Evolutionary conservation across 2,113 vertebrate genomes (phyloP), one percentile per base, ranked within the genome.

Genomic region (Boulengeromyrus knoepffleri): DNA sequence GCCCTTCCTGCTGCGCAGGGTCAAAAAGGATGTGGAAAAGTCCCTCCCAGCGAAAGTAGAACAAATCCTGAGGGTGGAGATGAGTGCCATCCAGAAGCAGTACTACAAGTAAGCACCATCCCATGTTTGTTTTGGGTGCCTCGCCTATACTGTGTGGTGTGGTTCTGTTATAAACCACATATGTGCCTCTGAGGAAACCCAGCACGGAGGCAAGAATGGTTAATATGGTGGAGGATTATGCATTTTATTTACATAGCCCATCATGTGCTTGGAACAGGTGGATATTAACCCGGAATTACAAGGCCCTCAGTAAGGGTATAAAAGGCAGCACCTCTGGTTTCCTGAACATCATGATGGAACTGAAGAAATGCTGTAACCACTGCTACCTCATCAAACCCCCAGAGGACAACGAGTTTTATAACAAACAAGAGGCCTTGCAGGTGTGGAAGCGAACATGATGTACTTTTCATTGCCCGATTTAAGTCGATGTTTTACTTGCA

Each of bases 291-390:
- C 97, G 99, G 90, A 99, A 99, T 96, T 99, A 99, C 89, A 99
- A 99, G 95, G 99, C 99, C 91, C 96, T 99, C 2, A 99, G 98
- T 92, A 99, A 99, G 97, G 99, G 99, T 92, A 97, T 97, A 89
- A 99, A 99, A 96, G 99, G 99, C 92, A 99, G 99, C 96, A 99
- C 98, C 4, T 99, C 99, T 24, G 99, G 99, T 90, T 99, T 99
- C 95, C 96, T 99, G 90, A 99, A 99, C 94, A 96, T 99, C 89
- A 99, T 99, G 98, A 99, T 99, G 99, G 99, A 99, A 93, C 95
- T 99, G 92, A 99, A 99, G 95, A 99, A 99, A 95, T 99, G 99
- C 91, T 99, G 99, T 93, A 99, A 99, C 95, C 99, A 99, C 96
- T 99, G 99, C 96, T 99, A 99, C 97, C 98, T 99, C 94, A 99